Conservation (phyloP, 2,888 invertebrate genomes). For the Orchesellides sinensis region DNA sequence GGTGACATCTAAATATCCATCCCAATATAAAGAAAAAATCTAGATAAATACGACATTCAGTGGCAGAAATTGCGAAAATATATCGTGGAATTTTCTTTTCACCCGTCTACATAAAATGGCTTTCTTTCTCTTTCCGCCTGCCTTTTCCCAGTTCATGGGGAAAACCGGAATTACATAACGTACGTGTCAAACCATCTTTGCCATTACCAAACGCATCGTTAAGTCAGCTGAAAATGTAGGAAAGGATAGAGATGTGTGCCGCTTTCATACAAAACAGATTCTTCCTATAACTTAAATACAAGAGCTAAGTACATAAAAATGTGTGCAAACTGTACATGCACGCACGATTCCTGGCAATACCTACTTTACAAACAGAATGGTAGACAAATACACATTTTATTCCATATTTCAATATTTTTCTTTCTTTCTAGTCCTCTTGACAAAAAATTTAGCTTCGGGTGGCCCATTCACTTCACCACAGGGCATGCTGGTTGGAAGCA, state of each 20-base stretch:
- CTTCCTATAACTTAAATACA: too few species aligned
- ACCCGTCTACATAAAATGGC: slow-evolving; percentile 4
- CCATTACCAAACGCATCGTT: slow-evolving; percentile 1
- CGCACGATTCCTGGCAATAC: too few species aligned
- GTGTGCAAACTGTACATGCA: too few species aligned
- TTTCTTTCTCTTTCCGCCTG: not conserved
- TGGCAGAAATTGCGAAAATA: not conserved
- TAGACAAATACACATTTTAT: slow-evolving; percentile 1
- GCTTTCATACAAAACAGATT: not conserved
- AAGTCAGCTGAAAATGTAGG: not conserved
- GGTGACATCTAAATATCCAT: too few species aligned
- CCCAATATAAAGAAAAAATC: not conserved
- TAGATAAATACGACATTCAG: not conserved
- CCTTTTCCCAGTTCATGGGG: not conserved
- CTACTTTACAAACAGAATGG: not conserved
- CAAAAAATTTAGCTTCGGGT: slow-evolving; percentile 25
- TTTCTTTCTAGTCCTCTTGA: slow-evolving; percentile 1
- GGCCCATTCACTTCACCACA: slow-evolving; percentile 34
- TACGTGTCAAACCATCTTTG: slow-evolving; percentile 18
- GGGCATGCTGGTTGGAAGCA: slow-evolving; percentile 3
- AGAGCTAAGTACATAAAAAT: too few species aligned
- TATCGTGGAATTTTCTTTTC: not conserved
- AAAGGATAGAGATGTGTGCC: not conserved
- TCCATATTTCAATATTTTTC: slow-evolving; percentile 25
- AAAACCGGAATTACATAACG: slow-evolving; percentile 18